Base-by-base conservation (phyloP, 1,140 invertebrate genomes). In the Wiebesia pumilae region DNA sequence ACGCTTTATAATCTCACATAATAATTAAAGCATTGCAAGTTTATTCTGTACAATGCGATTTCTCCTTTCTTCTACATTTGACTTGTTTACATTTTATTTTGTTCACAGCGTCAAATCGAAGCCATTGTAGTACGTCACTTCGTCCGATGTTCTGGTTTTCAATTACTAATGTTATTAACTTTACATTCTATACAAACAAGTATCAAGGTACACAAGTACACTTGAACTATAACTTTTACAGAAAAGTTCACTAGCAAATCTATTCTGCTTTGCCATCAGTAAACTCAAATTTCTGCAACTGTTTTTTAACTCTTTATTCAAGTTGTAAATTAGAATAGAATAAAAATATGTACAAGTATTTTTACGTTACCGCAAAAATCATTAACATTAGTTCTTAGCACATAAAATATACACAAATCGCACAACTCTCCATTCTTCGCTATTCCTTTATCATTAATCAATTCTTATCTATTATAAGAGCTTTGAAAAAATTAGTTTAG, bases 141-240 rank as follows among this genome's bases (percentile, higher is more conserved):
- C 62, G 40, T 19, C 40, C 16, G 75, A 71, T 79, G 62, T 65
- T 83, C 77, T 67, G 51, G 24, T 51, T 58, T 54, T 43, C 51
- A 58, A 73, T 83, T 67, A 87, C 75, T 82, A 87, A 78, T 83
- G 81, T 73, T 87, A 77, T 87, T 83, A 79, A 83, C 75, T 87
- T 87, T 87, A 87, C 65, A 87, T 40, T 87, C 81, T 87, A 87
- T 87, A 87, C 85, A 87, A 83, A 87, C 85, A 87, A 83, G 85
- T 82, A 83, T 83, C 81, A 82, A 87, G 81, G 62, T 67, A 78
- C 65, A 30, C n/a, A 47, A 82, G 58, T 83, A 54, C 71, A 78
- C 80, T 78, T 73, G 85, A 86, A 86, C 27, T 35, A 67, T 83
- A 86, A 77, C 51, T 82, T 67, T 86, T 82, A 86, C 85, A 86